A percentile compares a stretch with the other conserved stretches of the same genome.
phyloP scores from a whole-genome alignment of 2,797 vertebrate genomes.

The Pogoniulus pusillus region DNA sequence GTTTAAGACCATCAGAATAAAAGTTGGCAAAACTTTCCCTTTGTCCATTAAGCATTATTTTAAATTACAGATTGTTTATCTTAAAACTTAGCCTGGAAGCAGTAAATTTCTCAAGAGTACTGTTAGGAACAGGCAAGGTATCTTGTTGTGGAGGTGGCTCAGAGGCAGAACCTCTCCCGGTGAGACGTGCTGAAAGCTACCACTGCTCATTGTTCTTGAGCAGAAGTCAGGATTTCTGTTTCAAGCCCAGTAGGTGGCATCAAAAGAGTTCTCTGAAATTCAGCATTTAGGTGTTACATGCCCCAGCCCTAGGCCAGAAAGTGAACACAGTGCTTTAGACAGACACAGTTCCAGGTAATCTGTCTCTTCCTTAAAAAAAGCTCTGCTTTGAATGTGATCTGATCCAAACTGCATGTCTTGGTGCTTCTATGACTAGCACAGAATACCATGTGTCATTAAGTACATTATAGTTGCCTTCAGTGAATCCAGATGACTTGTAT shows the following conservation, averaged over 20 bases:
- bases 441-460: background rate
- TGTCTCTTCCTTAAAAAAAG: background rate
- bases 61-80: background rate
- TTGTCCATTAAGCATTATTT: background rate
- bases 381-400: background rate
- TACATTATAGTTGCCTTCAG: background rate
- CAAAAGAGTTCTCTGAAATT: background rate
- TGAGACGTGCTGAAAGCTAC: background rate
- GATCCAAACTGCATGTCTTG: background rate
- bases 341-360: background rate
- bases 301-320: background rate
- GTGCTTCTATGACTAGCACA: background rate
- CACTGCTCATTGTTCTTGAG: rapidly evolving
- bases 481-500: background rate
- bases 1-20: background rate
- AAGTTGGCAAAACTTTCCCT: background rate
- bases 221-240: background rate
- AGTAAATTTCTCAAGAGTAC: background rate
- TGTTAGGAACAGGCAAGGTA: background rate
- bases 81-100: background rate
- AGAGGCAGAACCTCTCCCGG: background rate
- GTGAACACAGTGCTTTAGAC: background rate
- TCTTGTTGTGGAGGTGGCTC: background rate
- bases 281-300: background rate
- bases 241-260: constrained; percentile 57